phyloP scores from a whole-genome alignment of 2,113 vertebrate genomes.

The Nycticryphes semicollaris region DNA sequence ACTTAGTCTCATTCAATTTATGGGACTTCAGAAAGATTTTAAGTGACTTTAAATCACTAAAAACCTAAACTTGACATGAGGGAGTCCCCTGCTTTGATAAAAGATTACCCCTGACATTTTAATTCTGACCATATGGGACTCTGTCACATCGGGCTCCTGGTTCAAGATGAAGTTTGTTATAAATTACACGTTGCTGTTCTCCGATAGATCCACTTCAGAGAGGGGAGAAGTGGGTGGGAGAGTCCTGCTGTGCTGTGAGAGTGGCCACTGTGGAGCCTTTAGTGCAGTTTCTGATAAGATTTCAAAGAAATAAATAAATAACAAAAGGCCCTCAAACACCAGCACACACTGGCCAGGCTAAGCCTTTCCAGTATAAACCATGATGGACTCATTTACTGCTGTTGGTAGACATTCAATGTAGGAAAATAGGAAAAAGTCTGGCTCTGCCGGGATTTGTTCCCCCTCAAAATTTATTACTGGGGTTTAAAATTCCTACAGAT shows the following conservation, averaged over 20 bases:
- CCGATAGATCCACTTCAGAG: not conserved
- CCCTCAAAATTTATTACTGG: not conserved
- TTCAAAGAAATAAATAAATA: not conserved
- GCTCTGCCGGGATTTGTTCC: not conserved
- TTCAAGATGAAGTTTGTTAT: not conserved
- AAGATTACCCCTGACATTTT: not conserved
- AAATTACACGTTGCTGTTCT: not conserved
- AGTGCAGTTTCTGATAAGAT: not conserved
- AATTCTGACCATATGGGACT: not conserved
- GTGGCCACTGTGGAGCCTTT: not conserved
- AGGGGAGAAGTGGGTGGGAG: not conserved
- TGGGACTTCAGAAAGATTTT: not conserved
- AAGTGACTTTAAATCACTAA: constrained; percentile 1
- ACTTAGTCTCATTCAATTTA: not conserved
- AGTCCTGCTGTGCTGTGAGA: not conserved
- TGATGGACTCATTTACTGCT: constrained; percentile 16
- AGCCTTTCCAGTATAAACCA: constrained; percentile 8
- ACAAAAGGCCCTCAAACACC: not conserved
- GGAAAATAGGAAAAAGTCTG: not conserved
- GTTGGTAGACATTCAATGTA: not conserved
- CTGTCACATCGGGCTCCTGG: not conserved
- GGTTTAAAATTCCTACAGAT: constrained; percentile 38
- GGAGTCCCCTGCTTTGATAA: not conserved
- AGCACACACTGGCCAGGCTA: not conserved
- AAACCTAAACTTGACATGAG: not conserved